Evolutionary conservation across 2,113 vertebrate genomes (phyloP), one percentile per base, ranked within the genome.

Genomic region (Hippopotamus amphibius): DNA sequence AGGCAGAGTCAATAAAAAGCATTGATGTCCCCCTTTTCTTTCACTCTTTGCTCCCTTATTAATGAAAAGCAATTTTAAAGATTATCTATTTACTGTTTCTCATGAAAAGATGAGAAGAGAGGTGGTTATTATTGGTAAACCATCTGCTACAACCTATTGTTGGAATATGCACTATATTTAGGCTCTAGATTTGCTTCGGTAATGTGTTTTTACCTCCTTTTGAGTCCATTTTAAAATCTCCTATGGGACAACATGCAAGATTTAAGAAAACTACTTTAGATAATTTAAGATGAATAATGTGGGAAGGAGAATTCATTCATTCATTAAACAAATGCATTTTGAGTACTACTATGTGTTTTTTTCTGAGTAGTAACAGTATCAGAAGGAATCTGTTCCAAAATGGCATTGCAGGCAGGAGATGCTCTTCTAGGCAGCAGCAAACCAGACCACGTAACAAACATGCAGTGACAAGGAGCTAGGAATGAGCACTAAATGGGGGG

Each of bases 81-180:
- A 79, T 83, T 63, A 9, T 79, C 79, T 88, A 53, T 90, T 92
- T 28, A 63, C 53, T 86, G n/a, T 77, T 95, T 83, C 57, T 90
- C 92, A 71, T 80, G 88, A 80, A 90, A 94, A 88, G 69, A 74
- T 90, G 69, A 90, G 93, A 86, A 85, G 92, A 79, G 41, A 80
- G 82, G 46, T 69, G 16, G 59, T 87, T 97, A 95, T 97, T 91
- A 87, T 53, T 97, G 80, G 90, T 77, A 90, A 94, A 65, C 53
- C 91, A 94, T 97, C 91, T 97, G 88, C 85, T 96, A 28, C 30
- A 69, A 24, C 48, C 50, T 90, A 88, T 92, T 92, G 50, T 96
- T 95, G 85, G 76, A 95, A 81, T 66, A 43, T 48, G 37, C 26
- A 76, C 46, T 94, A 94, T 76, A 81, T 92, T 97, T 94, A 96